A percentile compares a stretch with the other conserved stretches of the same genome.
Conservation (phyloP, 2,888 invertebrate genomes). For the Platycheirus albimanus region DNA sequence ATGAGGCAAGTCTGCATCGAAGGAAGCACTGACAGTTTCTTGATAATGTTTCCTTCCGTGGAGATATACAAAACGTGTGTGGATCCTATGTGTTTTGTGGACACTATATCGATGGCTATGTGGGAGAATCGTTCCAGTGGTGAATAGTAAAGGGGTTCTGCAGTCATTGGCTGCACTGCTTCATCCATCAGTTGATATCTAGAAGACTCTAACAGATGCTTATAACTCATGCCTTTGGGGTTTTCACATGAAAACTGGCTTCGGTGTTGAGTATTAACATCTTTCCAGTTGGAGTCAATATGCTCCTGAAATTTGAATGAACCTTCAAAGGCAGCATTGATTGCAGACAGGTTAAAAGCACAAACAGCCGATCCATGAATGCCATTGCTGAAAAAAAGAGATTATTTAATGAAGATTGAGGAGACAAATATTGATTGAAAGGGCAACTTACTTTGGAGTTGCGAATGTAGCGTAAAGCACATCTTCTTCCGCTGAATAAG, state of each 20-base stretch:
- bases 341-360: conserved; percentile 92
- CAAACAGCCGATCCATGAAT: conserved; percentile 96
- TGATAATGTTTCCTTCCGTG: conserved; percentile 88
- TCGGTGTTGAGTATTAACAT: conserved; percentile 84
- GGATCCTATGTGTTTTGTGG: conserved; percentile 87
- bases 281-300: conserved; percentile 90
- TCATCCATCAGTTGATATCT: conserved; percentile 94
- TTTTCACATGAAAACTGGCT: conserved; percentile 86
- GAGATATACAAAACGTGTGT: conserved; percentile 92
- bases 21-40: conserved; percentile 91
- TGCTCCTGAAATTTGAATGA: conserved; percentile 93
- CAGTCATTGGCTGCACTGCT: conserved; percentile 89
- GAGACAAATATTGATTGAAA: not conserved
- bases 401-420: not conserved
- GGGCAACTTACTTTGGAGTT: conserved; percentile 87
- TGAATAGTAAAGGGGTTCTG: conserved; percentile 87
- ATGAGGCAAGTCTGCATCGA: conserved; percentile 90
- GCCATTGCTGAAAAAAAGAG: conserved; percentile 86
- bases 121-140: conserved; percentile 89
- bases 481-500: conserved; percentile 89
- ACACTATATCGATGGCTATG: conserved; percentile 91
- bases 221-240: conserved; percentile 79
- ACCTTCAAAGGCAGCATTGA: conserved; percentile 91
- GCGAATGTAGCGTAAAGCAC: conserved; percentile 93
- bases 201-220: conserved; percentile 86